Percentiles rank a stretch among this genome's conserved stretches.
Evolutionary conservation across 2,113 vertebrate genomes (phyloP).

Genomic region (Puma concolor): DNA sequence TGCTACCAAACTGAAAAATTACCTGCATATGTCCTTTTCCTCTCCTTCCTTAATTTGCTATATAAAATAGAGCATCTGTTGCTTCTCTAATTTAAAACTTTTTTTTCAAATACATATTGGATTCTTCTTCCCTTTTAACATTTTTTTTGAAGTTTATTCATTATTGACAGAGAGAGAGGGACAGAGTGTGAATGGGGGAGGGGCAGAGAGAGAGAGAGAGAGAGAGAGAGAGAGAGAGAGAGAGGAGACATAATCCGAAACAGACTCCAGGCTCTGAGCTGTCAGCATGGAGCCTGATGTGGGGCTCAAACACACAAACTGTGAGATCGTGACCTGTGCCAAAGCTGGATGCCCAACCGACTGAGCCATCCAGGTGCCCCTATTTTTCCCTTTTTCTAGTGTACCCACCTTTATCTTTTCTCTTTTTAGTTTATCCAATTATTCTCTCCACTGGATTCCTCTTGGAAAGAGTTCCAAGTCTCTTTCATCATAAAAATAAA

Average conservation of each 20-base stretch:
- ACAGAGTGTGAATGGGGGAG: no score
- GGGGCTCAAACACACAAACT: no score
- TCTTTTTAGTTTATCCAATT: background rate
- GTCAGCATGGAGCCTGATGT: no score
- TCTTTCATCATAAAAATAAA: background rate
- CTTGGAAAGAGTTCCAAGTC: background rate
- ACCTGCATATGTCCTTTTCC: background rate
- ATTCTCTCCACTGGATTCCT: background rate
- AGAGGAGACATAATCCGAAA: no score
- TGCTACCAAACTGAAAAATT: background rate
- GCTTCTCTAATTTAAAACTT: background rate
- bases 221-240: no score
- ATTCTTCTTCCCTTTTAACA: background rate
- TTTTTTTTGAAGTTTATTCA: no score
- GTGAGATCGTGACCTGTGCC: no score
- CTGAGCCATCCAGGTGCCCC: background rate
- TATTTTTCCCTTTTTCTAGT: background rate
- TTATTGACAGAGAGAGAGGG: no score
- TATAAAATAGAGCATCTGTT: background rate
- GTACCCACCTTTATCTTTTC: background rate
- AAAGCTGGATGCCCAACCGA: no score
- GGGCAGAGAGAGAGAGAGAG: no score
- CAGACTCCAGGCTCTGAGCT: no score
- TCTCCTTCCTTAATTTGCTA: background rate
- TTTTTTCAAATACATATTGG: background rate